Evolutionary conservation across 92 coral and sea anemone species (phyloP).

Genomic region (Porites divaricata): DNA sequence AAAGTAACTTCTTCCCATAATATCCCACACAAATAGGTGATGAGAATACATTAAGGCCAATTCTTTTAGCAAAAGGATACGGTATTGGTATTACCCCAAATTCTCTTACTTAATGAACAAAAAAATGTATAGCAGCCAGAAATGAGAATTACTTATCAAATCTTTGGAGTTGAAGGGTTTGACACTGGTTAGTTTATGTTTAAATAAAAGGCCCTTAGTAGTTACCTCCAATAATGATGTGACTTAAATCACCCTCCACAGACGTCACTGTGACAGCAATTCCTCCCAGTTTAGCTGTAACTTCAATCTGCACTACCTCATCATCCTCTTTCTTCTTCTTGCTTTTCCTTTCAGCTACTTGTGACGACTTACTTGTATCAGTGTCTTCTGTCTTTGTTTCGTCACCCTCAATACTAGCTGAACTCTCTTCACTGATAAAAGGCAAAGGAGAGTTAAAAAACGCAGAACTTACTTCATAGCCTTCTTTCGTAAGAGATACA

Average conservation of each 20-base stretch:
- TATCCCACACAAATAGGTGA: no score
- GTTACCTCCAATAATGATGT: constrained; percentile 86
- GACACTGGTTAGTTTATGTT: background rate
- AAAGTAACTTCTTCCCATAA: no score
- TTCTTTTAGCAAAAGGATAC: no score
- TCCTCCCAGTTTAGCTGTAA: constrained; percentile 90
- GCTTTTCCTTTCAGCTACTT: constrained; percentile 7
- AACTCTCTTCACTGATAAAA: constrained; percentile 30
- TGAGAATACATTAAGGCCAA: no score
- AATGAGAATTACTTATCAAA: no score
- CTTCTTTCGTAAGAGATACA: background rate
- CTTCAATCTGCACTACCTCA: constrained; percentile 71
- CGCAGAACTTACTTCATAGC: background rate
- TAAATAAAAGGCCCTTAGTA: no score
- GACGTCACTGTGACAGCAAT: constrained; percentile 82
- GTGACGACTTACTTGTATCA: background rate
- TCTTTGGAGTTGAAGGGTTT: no score
- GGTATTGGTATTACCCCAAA: no score
- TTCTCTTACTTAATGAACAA: no score
- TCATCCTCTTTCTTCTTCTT: constrained; percentile 48
- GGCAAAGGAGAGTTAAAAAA: background rate
- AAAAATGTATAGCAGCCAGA: no score
- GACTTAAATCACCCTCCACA: constrained; percentile 76
- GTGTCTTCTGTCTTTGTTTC: background rate
- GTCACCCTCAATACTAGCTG: background rate